Evolutionary conservation across 2,888 invertebrate genomes (phyloP).

Genomic region (Galerucella nymphaeae): DNA sequence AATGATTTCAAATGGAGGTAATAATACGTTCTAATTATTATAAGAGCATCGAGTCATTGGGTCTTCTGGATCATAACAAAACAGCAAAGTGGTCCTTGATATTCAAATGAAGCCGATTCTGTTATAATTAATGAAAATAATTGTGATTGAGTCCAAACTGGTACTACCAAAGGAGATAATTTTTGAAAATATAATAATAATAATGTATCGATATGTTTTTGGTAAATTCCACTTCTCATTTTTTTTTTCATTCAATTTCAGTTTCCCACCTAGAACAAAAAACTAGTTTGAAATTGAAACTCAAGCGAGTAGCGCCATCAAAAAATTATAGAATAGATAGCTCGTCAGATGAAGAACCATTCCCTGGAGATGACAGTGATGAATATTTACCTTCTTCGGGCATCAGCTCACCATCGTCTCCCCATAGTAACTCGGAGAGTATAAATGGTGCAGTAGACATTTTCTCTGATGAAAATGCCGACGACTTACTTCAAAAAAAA

Average conservation of each 20-base stretch:
- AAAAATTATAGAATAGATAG: constrained; percentile 7
- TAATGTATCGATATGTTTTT: constrained; percentile 10
- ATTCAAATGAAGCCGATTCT: no score
- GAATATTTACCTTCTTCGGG: no score
- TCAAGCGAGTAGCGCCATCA: neutral
- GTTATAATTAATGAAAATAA: no score
- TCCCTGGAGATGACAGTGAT: constrained; percentile 22
- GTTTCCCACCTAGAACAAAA: no score
- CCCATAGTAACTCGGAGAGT: constrained; percentile 19
- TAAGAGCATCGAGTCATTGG: no score
- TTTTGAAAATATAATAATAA: constrained; percentile 2
- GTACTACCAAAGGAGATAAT: neutral
- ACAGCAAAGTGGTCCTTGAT: no score
- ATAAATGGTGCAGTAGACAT: constrained; percentile 18
- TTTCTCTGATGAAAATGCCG: constrained; percentile 16
- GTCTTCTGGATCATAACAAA: no score
- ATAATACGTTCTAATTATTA: no score
- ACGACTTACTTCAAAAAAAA: constrained; percentile 5
- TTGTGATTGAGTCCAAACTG: no score
- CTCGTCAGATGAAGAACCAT: constrained; percentile 29
- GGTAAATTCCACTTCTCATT: constrained; percentile 9
- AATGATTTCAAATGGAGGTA: no score
- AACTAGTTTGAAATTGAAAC: constrained; percentile 20
- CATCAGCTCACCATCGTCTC: no score
- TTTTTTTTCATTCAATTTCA: constrained; percentile 12